Base-by-base conservation (phyloP, 92 coral and sea anemone genomes). In the Zoanthus sociatus region DNA sequence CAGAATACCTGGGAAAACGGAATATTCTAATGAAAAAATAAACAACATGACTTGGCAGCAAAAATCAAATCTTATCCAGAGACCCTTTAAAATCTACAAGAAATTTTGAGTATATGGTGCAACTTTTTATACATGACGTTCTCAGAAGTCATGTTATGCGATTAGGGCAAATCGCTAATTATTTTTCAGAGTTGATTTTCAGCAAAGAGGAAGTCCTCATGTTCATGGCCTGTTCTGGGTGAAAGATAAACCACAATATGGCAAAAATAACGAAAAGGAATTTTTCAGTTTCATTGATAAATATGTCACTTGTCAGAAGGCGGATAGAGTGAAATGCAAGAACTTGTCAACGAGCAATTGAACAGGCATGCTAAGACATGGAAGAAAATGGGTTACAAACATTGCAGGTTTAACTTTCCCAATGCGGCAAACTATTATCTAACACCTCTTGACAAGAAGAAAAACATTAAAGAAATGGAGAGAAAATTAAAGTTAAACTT, bases 321-420 rank as follows among this genome's bases (percentile, higher is more conserved):
- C 50, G 4, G 69, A 66, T 13, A 48, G 37, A 51, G 60, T 61
- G 78, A 71, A 14, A 82, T 88, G 90, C 68, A 73, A 77, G 93
- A 90, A 26, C 84, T 93, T 13, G 86, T 90, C 5, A 90, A 90
- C 47, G 68, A 70, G 7, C 96, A 93, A 56, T 66, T 74, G 46
- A 91, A 91, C 75, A 86, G 91, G 74, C 92, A 91, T 89, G 92
- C 96, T 7, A 93, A 93, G 56, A 88, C 92, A 56, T 92, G 92
- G 32, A 91, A 91, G 46, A 93, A 88, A 32, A 82, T 11, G 13
- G 89, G 91, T 14, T 64, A 87, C 12, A 91, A 88, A 15, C 73
- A 76, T 17, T 84, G 92, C 42, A 85, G 96, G 61, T 85, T 93
- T 70, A 91, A 93, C 68, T 91, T 93, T 58, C 96, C 96, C 53